Percentiles rank a stretch among this genome's conserved stretches.
These are phyloP conservation scores for Dasypolia templi DNA, from an alignment of 2,888 invertebrate species.

Conservation along the genomic window DNA sequence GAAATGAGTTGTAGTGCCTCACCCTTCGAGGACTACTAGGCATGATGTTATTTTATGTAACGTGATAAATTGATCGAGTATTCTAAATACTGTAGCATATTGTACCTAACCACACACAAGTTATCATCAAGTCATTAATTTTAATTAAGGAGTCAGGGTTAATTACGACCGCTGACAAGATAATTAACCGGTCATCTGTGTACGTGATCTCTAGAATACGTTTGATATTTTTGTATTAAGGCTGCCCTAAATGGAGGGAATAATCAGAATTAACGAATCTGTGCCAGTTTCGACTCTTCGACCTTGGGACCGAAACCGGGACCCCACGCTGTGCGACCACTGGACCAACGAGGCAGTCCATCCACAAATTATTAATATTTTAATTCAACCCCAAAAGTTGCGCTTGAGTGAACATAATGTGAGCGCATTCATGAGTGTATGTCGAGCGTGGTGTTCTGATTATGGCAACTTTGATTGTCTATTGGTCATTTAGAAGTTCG, in stretches of 20 bases:
- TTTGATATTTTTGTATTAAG: conserved; percentile 9
- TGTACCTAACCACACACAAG: background rate
- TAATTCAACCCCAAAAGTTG: background rate
- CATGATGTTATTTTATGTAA: background rate
- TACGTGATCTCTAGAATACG: background rate
- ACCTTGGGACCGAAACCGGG: background rate
- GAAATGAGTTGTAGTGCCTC: background rate
- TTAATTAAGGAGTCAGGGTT: conserved; percentile 35
- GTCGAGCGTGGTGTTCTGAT: conserved; percentile 26
- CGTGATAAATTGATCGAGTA: background rate
- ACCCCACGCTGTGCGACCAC: background rate
- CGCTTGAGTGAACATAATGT: conserved; percentile 16
- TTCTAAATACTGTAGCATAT: conserved; percentile 6
- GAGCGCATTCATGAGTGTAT: background rate
- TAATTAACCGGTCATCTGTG: conserved; percentile 7
- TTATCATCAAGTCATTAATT: conserved; percentile 29
- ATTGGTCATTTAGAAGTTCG: background rate
- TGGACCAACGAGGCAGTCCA: background rate
- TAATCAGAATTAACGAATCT: background rate
- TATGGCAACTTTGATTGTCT: conserved; percentile 10
- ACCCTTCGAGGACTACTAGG: background rate
- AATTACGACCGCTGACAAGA: conserved; percentile 15
- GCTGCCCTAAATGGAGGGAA: background rate
- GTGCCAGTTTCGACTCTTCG: background rate
- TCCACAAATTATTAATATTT: conserved; percentile 10